A percentile compares a stretch with the other conserved stretches of the same genome.
phyloP scores from a whole-genome alignment of 2,113 vertebrate genomes.

The Oriolus oriolus region DNA sequence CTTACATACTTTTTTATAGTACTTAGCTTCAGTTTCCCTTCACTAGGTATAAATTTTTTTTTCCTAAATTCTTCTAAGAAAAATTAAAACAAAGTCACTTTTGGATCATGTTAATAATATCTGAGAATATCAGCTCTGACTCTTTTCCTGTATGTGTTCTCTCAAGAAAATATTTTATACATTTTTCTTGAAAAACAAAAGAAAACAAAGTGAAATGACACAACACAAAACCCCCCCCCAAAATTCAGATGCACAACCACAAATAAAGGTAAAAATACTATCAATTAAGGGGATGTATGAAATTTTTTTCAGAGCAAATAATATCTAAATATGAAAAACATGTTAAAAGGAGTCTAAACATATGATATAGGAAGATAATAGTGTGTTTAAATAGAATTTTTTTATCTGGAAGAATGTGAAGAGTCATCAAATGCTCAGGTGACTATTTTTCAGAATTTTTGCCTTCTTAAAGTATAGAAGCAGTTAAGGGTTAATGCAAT shows the following conservation, averaged over 20 bases:
- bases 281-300: background rate
- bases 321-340: background rate
- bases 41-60: background rate
- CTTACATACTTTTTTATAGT: background rate
- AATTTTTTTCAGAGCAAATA: background rate
- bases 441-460: background rate
- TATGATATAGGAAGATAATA: background rate
- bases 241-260: background rate
- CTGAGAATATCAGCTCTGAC: background rate
- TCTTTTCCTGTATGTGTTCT: background rate
- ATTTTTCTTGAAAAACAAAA: background rate
- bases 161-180: background rate
- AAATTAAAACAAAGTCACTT: background rate
- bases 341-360: background rate
- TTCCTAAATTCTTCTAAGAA: background rate
- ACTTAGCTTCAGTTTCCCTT: background rate
- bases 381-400: background rate
- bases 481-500: background rate
- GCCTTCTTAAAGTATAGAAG: background rate
- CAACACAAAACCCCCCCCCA: rapidly evolving
- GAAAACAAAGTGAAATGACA: background rate
- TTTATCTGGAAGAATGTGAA: background rate
- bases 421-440: background rate
- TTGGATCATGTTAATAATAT: background rate
- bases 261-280: background rate